These are phyloP conservation scores for Diorhabda sublineata DNA, from an alignment of 1,140 invertebrate species.

Conservation along the genomic window DNA sequence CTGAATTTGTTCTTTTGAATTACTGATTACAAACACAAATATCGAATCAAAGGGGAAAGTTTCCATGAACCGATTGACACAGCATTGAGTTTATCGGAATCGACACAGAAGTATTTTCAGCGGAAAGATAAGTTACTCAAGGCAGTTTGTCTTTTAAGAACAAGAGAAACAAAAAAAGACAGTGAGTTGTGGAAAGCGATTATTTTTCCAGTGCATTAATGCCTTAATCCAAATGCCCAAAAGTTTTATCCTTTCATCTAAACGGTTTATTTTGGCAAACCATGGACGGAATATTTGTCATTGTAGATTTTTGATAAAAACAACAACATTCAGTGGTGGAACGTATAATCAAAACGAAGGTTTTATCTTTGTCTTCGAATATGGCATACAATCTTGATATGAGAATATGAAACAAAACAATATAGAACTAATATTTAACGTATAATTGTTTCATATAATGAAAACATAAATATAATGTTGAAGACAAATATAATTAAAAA, in stretches of 20 bases:
- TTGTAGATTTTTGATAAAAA: too few species aligned
- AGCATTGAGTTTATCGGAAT: not conserved
- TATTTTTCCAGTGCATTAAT: not conserved
- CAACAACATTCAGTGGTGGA: too few species aligned
- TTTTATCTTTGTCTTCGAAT: too few species aligned
- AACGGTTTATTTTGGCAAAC: not conserved
- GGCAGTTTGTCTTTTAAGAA: not conserved
- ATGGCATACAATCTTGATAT: too few species aligned
- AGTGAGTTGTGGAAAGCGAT: not conserved
- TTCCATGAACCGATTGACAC: not conserved
- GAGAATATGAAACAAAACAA: too few species aligned
- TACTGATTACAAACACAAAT: not conserved
- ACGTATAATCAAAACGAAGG: too few species aligned
- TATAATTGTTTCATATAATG: too few species aligned
- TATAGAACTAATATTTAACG: too few species aligned
- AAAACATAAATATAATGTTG: too few species aligned
- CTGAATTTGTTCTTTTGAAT: not conserved
- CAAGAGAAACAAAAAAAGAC: slow-evolving; percentile 1
- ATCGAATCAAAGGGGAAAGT: not conserved
- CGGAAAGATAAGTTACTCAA: not conserved
- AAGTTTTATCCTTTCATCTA: not conserved
- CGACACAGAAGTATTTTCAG: not conserved
- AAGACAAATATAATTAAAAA: too few species aligned
- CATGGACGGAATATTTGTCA: too few species aligned
- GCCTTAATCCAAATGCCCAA: not conserved